Evolutionary conservation across 2,888 invertebrate species (phyloP).

Genomic region (Napeogenes sylphis): DNA sequence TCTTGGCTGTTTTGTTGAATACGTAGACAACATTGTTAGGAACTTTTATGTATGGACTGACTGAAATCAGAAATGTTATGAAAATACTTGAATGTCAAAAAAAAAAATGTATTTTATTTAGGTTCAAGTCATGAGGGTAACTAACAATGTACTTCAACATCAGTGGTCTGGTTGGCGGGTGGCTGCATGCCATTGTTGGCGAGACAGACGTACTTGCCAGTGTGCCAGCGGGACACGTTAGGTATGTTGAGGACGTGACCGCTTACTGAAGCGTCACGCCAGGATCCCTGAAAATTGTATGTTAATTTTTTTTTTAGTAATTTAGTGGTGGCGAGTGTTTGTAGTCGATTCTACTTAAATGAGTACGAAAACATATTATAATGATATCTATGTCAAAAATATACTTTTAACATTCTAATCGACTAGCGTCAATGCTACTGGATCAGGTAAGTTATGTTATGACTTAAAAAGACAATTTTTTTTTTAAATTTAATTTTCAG

Average conservation of each 20-base stretch:
- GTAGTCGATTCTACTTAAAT: too few species aligned
- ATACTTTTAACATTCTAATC: too few species aligned
- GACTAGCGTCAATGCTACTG: too few species aligned
- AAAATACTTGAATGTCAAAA: slow-evolving; percentile 28
- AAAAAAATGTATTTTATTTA: too few species aligned
- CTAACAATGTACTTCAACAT: slow-evolving; percentile 95
- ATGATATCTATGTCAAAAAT: too few species aligned
- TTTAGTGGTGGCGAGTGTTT: too few species aligned
- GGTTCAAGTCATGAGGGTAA: slow-evolving; percentile 34
- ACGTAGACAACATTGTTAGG: slow-evolving; percentile 86
- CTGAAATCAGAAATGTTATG: slow-evolving; percentile 70
- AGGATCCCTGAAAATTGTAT: slow-evolving; percentile 52
- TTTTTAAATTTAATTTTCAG: too few species aligned
- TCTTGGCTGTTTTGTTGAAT: slow-evolving; percentile 81
- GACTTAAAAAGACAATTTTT: too few species aligned
- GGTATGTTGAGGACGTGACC: slow-evolving; percentile 89
- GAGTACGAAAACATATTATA: too few species aligned
- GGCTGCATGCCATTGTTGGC: slow-evolving; percentile 94
- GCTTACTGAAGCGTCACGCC: slow-evolving; percentile 82
- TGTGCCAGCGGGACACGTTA: slow-evolving; percentile 81
- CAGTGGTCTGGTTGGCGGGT: slow-evolving; percentile 86
- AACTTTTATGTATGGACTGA: slow-evolving; percentile 89
- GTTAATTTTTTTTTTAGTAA: background rate
- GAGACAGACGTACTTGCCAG: slow-evolving; percentile 85
- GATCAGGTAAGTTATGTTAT: too few species aligned